Evolutionary conservation across 35 echinoderm and acorn worm genomes (phyloP).

Genomic region (Acanthaster planci): DNA sequence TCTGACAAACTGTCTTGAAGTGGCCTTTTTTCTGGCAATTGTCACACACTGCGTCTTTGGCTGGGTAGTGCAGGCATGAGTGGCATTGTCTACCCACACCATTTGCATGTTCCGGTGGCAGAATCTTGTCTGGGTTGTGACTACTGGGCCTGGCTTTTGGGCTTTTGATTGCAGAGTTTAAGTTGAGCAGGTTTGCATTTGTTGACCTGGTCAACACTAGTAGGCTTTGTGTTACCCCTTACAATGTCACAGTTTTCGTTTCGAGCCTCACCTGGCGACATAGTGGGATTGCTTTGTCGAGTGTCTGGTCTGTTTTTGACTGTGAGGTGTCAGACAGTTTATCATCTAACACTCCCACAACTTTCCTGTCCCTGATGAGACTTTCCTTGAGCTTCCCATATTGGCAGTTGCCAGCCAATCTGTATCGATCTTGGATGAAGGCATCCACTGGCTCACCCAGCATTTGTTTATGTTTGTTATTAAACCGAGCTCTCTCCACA

Average conservation of each 20-base stretch:
- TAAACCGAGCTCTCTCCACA: constrained; percentile 43
- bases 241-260: neutral
- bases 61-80: neutral
- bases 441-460: constrained; percentile 33
- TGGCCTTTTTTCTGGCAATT: neutral
- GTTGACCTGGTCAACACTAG: neutral
- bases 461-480: constrained; percentile 38
- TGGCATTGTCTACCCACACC: neutral
- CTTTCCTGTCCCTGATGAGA: constrained; percentile 32
- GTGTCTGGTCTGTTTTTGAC: neutral
- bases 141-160: too few species aligned
- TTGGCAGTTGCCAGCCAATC: constrained; percentile 35
- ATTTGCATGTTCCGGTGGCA: neutral
- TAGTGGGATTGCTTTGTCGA: neutral
- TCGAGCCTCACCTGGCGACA: neutral
- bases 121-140: neutral
- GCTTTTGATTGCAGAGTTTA: neutral
- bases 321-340: neutral
- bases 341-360: constrained; percentile 25
- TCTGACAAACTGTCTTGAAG: neutral
- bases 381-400: constrained; percentile 27
- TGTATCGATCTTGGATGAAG: constrained; percentile 38
- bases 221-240: neutral
- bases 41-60: neutral
- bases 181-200: neutral